Evolutionary conservation across 2,797 vertebrate species (phyloP), one percentile per base, ranked within the genome.

Genomic region (Neostethus bicornis): DNA sequence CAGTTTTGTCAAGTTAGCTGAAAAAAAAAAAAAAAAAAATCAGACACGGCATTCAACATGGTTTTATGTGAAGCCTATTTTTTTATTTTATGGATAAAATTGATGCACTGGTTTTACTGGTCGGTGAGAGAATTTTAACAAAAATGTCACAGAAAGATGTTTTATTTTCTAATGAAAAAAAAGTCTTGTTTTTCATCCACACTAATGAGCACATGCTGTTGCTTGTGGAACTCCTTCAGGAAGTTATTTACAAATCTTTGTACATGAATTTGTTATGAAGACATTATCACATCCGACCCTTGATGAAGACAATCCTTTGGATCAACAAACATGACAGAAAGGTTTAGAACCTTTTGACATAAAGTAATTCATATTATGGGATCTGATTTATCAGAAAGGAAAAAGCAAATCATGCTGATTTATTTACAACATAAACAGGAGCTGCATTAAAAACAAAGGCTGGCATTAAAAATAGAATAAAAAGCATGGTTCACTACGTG

Each of bases 231-330:
- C 68, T 75, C 76, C 80, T 75, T 70, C 57, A 80, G 63, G 59
- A 49, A 70, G 83, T 52, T 88, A 87, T 90, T 81, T 86, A 90
- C 85, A 90, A 60, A 80, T 76, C 35, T 89, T 81, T 87, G 66
- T 87, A 89, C 84, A 91, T 55, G 67, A 48, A 66, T 70, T 58
- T 35, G 77, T 84, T 57, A 69, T 46, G 64, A 73, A 41, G 54
- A 63, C 28, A 53, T 75, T 16, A 65, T 67, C 69, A 67, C 60
- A 59, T 64, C 70, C 66, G 52, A 83, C 46, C 57, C 50, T 38
- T 55, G 46, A 73, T 68, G 72, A 43, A 39, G 71, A 62, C 69
- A 0, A 79, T 89, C 85, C 85, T 84, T 86, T 74, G 79, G 86
- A 87, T 49, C 73, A 78, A 73, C 85, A 72, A 83, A 80, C 75